These are phyloP conservation scores for Ascaphus truei DNA, from an alignment of 2,113 vertebrate species.

Conservation along the genomic window DNA sequence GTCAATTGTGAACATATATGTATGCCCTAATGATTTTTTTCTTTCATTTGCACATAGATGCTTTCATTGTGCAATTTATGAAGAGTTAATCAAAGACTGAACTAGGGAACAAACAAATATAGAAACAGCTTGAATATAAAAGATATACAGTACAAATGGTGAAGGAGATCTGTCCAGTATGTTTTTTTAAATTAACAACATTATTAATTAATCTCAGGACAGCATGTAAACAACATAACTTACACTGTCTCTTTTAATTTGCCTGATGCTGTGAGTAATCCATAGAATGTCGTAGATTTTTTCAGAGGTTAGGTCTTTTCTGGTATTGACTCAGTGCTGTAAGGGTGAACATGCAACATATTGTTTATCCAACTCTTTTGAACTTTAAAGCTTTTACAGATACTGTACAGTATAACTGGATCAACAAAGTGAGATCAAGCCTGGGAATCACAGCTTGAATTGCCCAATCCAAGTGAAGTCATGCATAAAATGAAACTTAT, in stretches of 20 bases:
- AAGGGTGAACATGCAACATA: slow-evolving; percentile 48
- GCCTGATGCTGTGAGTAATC: slow-evolving; percentile 9
- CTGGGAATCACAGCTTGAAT: slow-evolving; percentile 70
- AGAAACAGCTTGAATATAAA: too few relatives aligned
- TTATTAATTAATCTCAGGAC: neutral
- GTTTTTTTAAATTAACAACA: neutral
- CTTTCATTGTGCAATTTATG: too few relatives aligned
- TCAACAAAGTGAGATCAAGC: slow-evolving; percentile 60
- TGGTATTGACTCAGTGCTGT: slow-evolving; percentile 16
- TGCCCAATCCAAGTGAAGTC: slow-evolving; percentile 64
- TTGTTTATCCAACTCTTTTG: slow-evolving; percentile 59
- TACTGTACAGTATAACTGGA: slow-evolving; percentile 57
- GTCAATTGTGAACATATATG: too few relatives aligned
- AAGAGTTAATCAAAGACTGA: too few relatives aligned
- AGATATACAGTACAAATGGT: too few relatives aligned
- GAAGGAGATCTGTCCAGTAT: neutral
- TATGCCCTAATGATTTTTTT: too few relatives aligned
- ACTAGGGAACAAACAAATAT: too few relatives aligned
- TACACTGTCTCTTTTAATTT: slow-evolving; percentile 6
- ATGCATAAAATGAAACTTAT: slow-evolving; percentile 68
- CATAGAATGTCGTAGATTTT: slow-evolving; percentile 8
- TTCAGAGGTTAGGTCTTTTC: neutral
- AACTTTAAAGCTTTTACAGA: slow-evolving; percentile 63
- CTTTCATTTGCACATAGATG: too few relatives aligned
- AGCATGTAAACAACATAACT: neutral